Evolutionary conservation across 2,113 vertebrate genomes (phyloP), one percentile per base, ranked within the genome.

Genomic region (Laticauda colubrina): DNA sequence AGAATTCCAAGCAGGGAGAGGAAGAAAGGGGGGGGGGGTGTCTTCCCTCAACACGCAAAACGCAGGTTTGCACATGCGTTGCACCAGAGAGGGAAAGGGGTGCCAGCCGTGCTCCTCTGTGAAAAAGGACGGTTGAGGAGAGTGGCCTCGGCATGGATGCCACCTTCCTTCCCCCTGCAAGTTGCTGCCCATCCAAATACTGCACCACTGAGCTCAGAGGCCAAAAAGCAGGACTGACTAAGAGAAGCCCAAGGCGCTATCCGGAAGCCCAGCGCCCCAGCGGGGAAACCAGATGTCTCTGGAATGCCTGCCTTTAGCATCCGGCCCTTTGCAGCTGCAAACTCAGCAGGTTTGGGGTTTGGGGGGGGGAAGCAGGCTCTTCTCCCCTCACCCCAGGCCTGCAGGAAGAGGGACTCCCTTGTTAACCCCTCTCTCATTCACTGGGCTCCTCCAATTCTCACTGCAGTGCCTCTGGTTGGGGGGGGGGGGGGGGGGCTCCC

Each of bases 171-270:
- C 91, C 89, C 95, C 95, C 96, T 96, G 97, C 96, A 95, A 95
- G 34, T 39, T 91, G 89, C 91, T 93, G 90, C 93, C 96, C 95
- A 91, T 95, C 96, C 95, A 94, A 96, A 96, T 95, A 94, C 96
- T 96, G 97, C 96, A 96, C 95, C 95, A 69, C 92, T 94, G 95
- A 96, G 94, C 96, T 95, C n/a, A 95, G 26, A 86, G 92, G 94
- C 94, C 92, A 93, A 95, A 95, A 93, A 91, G 87, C 1, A 0
- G 61, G 90, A 89, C 4, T 29, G 45, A 26, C 91, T 34, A 69
- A 90, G 23, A 56, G 87, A 95, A 95, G 90, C 4, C 48, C 48
- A 51, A 15, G 5, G 54, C 54, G 2, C 48, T 8, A 8, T 24
- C n/a, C 18, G 0, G n/a, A 88, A 1, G 5, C 29, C 4, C 24